phyloP scores from a whole-genome alignment of 1,140 invertebrate genomes.

The Muscidifurax raptorellus region DNA sequence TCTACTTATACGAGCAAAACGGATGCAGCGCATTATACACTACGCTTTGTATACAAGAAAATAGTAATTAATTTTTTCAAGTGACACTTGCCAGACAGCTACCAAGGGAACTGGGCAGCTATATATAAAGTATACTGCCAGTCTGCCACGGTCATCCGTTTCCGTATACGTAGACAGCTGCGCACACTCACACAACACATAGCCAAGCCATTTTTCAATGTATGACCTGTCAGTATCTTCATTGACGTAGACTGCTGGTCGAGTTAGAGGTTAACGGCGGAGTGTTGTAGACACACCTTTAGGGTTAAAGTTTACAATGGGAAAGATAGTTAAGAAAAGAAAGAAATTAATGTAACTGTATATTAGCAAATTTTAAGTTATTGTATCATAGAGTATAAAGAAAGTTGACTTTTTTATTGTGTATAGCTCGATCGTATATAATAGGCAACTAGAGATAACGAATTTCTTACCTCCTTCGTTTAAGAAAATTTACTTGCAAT shows the following conservation, averaged over 20 bases:
- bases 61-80: neutral
- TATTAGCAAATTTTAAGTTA: constrained; percentile 23
- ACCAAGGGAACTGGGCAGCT: neutral
- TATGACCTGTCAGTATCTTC: constrained; percentile 25
- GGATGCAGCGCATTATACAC: no score
- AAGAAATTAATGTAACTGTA: constrained; percentile 44
- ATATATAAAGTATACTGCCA: neutral
- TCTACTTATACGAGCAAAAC: no score
- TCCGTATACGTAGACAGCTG: constrained; percentile 36
- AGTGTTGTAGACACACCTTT: constrained; percentile 47
- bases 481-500: constrained; percentile 26
- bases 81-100: neutral
- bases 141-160: constrained; percentile 26
- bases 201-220: neutral
- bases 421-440: neutral
- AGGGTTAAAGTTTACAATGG: constrained; percentile 49
- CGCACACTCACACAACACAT: constrained; percentile 4
- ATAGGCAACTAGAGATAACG: neutral
- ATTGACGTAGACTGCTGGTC: constrained; percentile 26
- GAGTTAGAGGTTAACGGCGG: constrained; percentile 27
- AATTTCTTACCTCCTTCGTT: constrained; percentile 16
- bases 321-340: constrained; percentile 47
- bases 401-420: neutral
- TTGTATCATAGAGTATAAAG: neutral
- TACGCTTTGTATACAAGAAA: no score